phyloP scores from a whole-genome alignment of 2,888 invertebrate genomes.

The Leucophenga montana region DNA sequence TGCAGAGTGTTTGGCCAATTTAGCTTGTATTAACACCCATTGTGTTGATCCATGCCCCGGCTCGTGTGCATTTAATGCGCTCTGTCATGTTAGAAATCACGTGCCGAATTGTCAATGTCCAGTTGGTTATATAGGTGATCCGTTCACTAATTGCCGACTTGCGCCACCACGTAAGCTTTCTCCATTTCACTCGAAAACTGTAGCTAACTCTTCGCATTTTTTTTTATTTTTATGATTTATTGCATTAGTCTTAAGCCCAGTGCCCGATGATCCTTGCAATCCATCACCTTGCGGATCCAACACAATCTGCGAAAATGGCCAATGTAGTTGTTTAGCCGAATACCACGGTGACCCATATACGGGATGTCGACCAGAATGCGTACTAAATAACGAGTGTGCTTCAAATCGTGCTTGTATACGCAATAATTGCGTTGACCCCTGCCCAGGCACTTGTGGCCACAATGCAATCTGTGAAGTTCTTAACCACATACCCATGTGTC shows the following conservation, averaged over 20 bases:
- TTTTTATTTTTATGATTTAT: neutral
- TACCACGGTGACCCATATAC: slow-evolving; percentile 84
- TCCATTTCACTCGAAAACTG: neutral
- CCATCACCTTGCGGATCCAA: slow-evolving; percentile 83
- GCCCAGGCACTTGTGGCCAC: slow-evolving; percentile 84
- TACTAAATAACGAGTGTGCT: slow-evolving; percentile 83
- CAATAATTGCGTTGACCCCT: slow-evolving; percentile 85
- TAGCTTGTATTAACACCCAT: slow-evolving; percentile 84
- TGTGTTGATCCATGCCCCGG: slow-evolving; percentile 88
- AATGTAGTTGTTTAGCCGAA: slow-evolving; percentile 81
- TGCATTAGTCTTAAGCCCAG: slow-evolving; percentile 50
- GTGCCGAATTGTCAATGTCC: slow-evolving; percentile 83
- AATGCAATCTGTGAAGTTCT: slow-evolving; percentile 84
- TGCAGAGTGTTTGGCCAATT: slow-evolving; percentile 82
- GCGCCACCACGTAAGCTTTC: slow-evolving; percentile 73
- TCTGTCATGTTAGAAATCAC: slow-evolving; percentile 81
- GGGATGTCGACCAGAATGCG: slow-evolving; percentile 87
- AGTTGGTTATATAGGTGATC: slow-evolving; percentile 82
- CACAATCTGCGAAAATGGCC: slow-evolving; percentile 79
- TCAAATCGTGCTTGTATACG: slow-evolving; percentile 80
- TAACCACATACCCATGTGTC: slow-evolving; percentile 85
- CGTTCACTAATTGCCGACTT: slow-evolving; percentile 77
- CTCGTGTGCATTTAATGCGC: slow-evolving; percentile 80
- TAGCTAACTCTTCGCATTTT: slow-evolving; percentile 1
- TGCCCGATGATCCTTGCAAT: slow-evolving; percentile 74